Evolutionary conservation across 30 jellyfish, hydroid and myxozoan genomes (phyloP).

Genomic region (Hydra vulgaris): DNA sequence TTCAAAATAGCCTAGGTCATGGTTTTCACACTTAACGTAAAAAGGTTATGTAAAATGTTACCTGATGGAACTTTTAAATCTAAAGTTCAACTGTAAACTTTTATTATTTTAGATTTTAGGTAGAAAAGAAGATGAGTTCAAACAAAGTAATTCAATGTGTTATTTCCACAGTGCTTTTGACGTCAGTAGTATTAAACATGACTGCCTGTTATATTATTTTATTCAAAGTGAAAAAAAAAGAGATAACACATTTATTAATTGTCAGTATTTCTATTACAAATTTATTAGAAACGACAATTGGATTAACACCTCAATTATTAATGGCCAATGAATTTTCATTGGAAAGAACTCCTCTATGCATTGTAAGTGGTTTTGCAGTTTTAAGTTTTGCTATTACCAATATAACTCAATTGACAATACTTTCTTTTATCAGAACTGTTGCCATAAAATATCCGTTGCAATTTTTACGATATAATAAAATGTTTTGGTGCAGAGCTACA

Average conservation of each 20-base stretch:
- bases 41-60: too few species aligned
- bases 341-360: neutral
- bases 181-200: neutral
- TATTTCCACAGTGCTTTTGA: neutral
- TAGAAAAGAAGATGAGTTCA: too few species aligned
- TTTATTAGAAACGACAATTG: neutral
- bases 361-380: neutral
- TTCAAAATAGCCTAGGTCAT: too few species aligned
- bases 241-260: neutral
- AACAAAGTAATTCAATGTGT: too few species aligned
- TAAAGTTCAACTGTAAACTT: too few species aligned
- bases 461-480: neutral
- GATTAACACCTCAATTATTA: neutral
- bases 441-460: neutral
- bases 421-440: neutral
- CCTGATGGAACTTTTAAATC: too few species aligned
- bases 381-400: neutral
- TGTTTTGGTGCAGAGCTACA: neutral
- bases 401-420: neutral
- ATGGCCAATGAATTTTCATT: neutral
- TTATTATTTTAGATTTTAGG: too few species aligned
- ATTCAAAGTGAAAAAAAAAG: neutral
- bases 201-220: slow-evolving; percentile 7
- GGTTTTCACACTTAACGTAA: too few species aligned
- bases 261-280: neutral